These are phyloP conservation scores for Pimephales promelas DNA, from an alignment of 2,113 vertebrate genomes.

Conservation along the genomic window DNA sequence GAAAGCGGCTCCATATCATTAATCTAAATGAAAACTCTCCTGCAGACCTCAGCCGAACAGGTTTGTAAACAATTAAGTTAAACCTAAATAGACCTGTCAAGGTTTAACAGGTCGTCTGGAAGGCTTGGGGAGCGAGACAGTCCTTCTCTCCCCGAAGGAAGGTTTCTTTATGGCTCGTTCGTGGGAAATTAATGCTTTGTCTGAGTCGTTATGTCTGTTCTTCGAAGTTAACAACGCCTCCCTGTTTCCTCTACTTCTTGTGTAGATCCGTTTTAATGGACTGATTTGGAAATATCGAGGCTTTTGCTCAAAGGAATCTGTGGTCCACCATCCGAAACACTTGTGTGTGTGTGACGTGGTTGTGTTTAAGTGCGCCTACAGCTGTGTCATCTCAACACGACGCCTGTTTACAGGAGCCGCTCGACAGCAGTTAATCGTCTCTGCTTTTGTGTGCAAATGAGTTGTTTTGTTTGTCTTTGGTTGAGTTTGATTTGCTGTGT, in stretches of 20 bases:
- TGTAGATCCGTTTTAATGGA: neutral
- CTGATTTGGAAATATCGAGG: neutral
- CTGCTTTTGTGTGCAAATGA: slow-evolving; percentile 71
- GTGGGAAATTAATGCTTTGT: neutral
- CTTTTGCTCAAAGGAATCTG: neutral
- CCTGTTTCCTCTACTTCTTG: neutral
- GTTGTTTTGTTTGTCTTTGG: slow-evolving; percentile 68
- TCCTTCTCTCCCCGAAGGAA: neutral
- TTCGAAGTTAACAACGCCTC: too few species aligned
- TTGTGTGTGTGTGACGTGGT: slow-evolving; percentile 62
- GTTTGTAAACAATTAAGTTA: slow-evolving; percentile 45
- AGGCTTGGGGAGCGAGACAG: neutral
- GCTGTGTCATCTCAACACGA: slow-evolving; percentile 75
- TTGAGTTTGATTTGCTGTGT: slow-evolving; percentile 61
- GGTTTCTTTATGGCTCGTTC: neutral
- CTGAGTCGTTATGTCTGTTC: too few species aligned
- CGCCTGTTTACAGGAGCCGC: slow-evolving; percentile 72
- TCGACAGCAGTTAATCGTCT: slow-evolving; percentile 60
- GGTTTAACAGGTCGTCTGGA: neutral
- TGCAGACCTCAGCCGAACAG: slow-evolving; percentile 40
- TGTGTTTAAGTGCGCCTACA: slow-evolving; percentile 66
- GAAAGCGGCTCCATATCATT: slow-evolving; percentile 55
- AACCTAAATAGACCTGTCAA: slow-evolving; percentile 39
- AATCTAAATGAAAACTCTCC: slow-evolving; percentile 54
- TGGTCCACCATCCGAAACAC: slow-evolving; percentile 3